Conservation (phyloP, 1,140 invertebrate genomes). For the Heliconius hermathena region DNA sequence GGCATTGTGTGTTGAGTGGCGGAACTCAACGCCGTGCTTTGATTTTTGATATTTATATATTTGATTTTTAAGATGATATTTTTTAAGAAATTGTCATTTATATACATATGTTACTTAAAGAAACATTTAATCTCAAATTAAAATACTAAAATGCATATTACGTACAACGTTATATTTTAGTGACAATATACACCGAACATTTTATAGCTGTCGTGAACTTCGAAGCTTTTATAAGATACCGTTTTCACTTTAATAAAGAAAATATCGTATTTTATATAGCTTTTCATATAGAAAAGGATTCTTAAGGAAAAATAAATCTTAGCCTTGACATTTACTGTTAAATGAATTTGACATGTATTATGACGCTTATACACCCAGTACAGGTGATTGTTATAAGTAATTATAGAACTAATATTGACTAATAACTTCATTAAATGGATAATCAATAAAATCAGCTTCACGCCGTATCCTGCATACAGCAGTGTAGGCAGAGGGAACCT, state of each 20-base stretch:
- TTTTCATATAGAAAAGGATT: conserved; percentile 7
- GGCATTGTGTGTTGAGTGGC: too few species aligned
- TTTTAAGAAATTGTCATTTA: too few species aligned
- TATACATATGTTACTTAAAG: too few species aligned
- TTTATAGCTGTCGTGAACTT: conserved; percentile 29
- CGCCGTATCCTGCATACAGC: too few species aligned
- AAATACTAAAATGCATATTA: background rate
- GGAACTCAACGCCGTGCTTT: too few species aligned
- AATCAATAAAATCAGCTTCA: too few species aligned
- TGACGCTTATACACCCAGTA: background rate
- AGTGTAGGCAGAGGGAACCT: too few species aligned
- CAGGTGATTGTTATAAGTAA: background rate
- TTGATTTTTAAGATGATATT: too few species aligned
- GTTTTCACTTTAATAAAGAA: conserved; percentile 14
- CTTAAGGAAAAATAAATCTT: background rate
- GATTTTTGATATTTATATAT: too few species aligned
- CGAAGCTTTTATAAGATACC: conserved; percentile 21
- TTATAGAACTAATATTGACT: too few species aligned
- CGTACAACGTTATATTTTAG: background rate
- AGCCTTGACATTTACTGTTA: background rate
- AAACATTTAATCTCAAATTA: background rate
- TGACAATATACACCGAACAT: conserved; percentile 26
- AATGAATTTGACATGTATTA: conserved; percentile 3
- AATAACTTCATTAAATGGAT: too few species aligned
- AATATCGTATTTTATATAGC: conserved; percentile 21